These are phyloP conservation scores for Circus cinereus DNA, from an alignment of 2,797 vertebrate species.

Conservation along the genomic window DNA sequence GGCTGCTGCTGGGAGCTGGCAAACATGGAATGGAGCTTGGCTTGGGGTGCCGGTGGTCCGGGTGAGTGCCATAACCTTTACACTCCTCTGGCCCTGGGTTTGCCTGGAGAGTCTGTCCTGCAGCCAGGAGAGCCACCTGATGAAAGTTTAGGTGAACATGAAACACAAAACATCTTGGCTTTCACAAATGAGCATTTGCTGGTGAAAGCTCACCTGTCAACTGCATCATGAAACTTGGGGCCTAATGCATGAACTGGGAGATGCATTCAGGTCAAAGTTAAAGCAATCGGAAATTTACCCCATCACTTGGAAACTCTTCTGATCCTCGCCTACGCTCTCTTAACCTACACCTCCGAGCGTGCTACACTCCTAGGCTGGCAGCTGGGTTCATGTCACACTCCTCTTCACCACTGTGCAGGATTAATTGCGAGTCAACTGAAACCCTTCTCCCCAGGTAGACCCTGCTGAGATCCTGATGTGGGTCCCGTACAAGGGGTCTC, in stretches of 20 bases:
- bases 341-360: background rate
- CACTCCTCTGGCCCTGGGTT: background rate
- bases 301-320: background rate
- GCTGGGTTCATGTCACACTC: background rate
- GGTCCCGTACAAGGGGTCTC: background rate
- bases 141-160: background rate
- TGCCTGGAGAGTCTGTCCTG: background rate
- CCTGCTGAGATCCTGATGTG: background rate
- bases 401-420: background rate
- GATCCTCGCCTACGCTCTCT: background rate
- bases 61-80: background rate
- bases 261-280: background rate
- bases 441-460: background rate
- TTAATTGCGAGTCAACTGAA: fast-evolving
- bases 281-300: background rate
- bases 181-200: background rate
- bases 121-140: background rate
- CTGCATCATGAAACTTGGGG: background rate
- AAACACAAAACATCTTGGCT: background rate
- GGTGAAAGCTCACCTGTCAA: background rate
- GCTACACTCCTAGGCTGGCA: background rate
- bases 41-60: background rate
- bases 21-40: background rate
- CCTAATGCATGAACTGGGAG: background rate
- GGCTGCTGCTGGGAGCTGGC: background rate